phyloP scores from a whole-genome alignment of 2,797 vertebrate species.

The Xenops minutus region DNA sequence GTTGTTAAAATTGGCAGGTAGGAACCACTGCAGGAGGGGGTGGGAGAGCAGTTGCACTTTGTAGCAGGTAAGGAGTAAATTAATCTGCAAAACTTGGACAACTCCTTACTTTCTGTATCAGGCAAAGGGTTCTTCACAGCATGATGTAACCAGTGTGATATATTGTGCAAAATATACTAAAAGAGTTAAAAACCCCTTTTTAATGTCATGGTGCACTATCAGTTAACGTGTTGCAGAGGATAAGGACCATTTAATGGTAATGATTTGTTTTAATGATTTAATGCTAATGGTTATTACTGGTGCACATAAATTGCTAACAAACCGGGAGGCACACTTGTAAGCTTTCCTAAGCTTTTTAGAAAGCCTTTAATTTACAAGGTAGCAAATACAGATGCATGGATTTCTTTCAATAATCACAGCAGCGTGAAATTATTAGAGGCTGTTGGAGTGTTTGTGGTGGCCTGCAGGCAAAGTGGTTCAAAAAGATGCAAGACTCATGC shows the following conservation, averaged over 20 bases:
- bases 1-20: neutral
- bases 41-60: neutral
- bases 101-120: neutral
- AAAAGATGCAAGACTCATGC: fast-evolving
- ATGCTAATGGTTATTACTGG: neutral
- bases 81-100: neutral
- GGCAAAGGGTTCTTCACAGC: neutral
- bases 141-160: neutral
- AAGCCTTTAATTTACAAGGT: neutral
- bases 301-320: neutral
- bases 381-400: neutral
- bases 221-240: neutral
- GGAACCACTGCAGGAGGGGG: neutral
- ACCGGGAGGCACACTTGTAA: neutral
- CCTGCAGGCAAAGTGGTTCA: neutral
- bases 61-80: neutral
- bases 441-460: neutral
- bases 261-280: neutral
- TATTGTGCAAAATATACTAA: neutral
- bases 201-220: neutral
- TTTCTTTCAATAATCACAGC: neutral
- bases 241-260: neutral
- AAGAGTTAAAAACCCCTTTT: neutral
- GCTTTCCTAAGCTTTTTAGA: neutral
- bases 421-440: neutral